Evolutionary conservation across 2,888 invertebrate species (phyloP), one percentile per base, ranked within the genome.

Genomic region (Pomacea canaliculata): DNA sequence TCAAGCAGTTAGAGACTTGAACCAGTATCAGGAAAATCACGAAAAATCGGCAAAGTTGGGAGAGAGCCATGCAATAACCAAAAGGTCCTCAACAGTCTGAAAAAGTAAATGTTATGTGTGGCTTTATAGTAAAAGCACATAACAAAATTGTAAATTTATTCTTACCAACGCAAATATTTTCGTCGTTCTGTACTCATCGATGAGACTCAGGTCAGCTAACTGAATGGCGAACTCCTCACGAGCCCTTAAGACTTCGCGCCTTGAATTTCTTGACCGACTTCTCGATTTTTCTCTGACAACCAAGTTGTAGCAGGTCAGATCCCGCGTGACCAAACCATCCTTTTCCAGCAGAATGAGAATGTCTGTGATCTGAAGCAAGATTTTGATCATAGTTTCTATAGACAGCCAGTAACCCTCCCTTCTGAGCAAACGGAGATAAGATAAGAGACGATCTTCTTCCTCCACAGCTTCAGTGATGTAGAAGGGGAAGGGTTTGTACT

Each of bases 401-500:
- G 19, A 19, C 46, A 70, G 49, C 70, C 70, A 70, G 19, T 27
- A 51, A 13, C 48, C n/a, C n/a, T 19, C n/a, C 10, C 27, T n/a
- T 27, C 70, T 46, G 70, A 51, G 70, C 10, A 48, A 19, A 9
- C 46, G 18, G 51, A 70, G 70, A 51, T 19, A 70, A 46, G 19
- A n/a, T 19, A 70, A 49, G 16, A 70, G 56, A 19, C 70, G 49
- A 13, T 48, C 19, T 10, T 46, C 19, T n/a, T 51, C 70, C 16
- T 70, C 70, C 9, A 70, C 12, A 10, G 70, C 51, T 23, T 70
- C 70, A n/a, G 70, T 70, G 70, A 70, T 51, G 70, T 70, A 70
- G 70, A 70, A 70, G 9, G 70, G 70, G 19, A 70, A 70, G n/a
- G 70, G 70, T 9, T 51, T 49, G n/a, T 46, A 18, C 49, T 70